Base-by-base conservation (phyloP, 2,797 vertebrate species). In the Gymnodraco acuticeps region DNA sequence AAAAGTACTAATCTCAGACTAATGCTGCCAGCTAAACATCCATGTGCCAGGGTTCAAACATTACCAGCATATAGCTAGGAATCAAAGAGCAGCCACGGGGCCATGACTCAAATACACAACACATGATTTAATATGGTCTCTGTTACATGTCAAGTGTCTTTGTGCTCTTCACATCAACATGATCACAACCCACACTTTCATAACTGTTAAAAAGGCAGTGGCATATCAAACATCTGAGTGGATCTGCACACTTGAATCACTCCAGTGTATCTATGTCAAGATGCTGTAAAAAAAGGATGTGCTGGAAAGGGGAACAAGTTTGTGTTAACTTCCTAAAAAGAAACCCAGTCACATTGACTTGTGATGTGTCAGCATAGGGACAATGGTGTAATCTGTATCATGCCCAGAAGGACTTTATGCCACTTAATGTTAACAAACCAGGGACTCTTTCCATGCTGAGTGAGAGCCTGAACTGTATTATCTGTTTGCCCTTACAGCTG, bases 401-500 rank as follows among this genome's bases (percentile, higher is more conserved):
- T 55, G 55, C 50, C 33, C 52, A 65, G 10, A 56, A 71, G 14
- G 54, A 31, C 66, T 67, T 14, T 79, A 50, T 27, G 51, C 76
- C 23, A 47, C 10, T 64, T 69, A 11, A 53, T 52, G 15, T 66
- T 47, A 59, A 48, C n/a, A 55, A 45, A 54, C 19, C 60, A 61
- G 42, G n/a, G 58, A 42, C 31, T 63, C 45, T 71, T 47, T 48
- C 41, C 15, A 71, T 45, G 65, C 60, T 20, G 20, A 63, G 46
- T 52, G 16, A 66, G 55, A 77, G 70, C 33, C 78, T 88, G 23
- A 91, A 53, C 73, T 48, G 56, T 92, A 86, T 78, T 80, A 42
- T 91, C 88, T 91, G 71, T 86, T 92, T 96, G 90, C 92, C 74
- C 93, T 94, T 96, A 51, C 96, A 99, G 98, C 95, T 99, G 96